Evolutionary conservation across 2,888 invertebrate species (phyloP).

Genomic region (Nomada ferruginata): DNA sequence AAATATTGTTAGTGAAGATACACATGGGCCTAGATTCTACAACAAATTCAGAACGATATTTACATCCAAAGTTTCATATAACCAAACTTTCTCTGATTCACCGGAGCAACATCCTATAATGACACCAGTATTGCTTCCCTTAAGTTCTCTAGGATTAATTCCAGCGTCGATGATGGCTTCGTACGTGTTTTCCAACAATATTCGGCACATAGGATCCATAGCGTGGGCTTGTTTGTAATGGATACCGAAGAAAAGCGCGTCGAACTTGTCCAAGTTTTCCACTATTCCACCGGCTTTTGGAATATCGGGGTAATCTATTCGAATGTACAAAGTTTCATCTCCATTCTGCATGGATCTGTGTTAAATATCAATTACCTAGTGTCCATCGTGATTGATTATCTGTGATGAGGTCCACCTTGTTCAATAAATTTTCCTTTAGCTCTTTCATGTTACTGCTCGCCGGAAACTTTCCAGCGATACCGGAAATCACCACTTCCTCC

Average conservation of each 20-base stretch:
- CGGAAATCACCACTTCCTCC: constrained; percentile 88
- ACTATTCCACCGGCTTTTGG: constrained; percentile 91
- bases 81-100: constrained; percentile 90
- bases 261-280: constrained; percentile 88
- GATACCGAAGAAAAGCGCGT: constrained; percentile 86
- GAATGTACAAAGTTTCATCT: neutral
- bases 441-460: constrained; percentile 90
- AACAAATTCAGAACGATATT: neutral
- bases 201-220: constrained; percentile 87
- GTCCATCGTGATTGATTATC: constrained; percentile 84
- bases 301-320: constrained; percentile 88
- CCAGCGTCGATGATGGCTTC: constrained; percentile 85
- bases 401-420: constrained; percentile 90
- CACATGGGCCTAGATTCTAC: no score
- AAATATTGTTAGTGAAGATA: neutral
- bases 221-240: constrained; percentile 86
- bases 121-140: constrained; percentile 90
- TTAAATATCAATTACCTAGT: constrained; percentile 65
- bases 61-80: constrained; percentile 88
- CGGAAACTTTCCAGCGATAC: constrained; percentile 91
- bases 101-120: constrained; percentile 89
- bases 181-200: constrained; percentile 87
- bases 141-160: constrained; percentile 87
- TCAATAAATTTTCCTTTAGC: constrained; percentile 89
- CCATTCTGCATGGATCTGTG: no score